phyloP scores from a whole-genome alignment of 53 echinoderm and acorn worm species.

The Luidia sarsii region DNA sequence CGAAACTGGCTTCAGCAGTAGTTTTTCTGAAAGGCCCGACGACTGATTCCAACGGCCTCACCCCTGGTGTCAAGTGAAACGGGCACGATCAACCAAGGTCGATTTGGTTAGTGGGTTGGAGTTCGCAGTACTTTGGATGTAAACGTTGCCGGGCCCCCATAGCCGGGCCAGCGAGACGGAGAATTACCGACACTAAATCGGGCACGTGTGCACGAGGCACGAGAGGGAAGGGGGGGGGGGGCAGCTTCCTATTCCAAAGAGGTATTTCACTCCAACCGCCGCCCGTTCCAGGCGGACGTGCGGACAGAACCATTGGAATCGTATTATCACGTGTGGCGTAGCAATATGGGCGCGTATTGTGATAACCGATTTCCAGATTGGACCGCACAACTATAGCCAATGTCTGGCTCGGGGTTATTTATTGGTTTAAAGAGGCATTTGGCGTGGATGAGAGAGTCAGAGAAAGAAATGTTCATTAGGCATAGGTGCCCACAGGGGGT shows the following conservation, averaged over 20 bases:
- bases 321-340: conserved; percentile 54
- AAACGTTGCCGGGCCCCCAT: conserved; percentile 26
- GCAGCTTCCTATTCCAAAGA: conserved; percentile 7
- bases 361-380: conserved; percentile 58
- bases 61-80: too few species aligned
- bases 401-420: background rate
- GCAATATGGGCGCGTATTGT: conserved; percentile 47
- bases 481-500: too few species aligned
- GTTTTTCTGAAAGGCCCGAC: too few species aligned
- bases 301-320: conserved; percentile 42
- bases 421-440: conserved; percentile 24
- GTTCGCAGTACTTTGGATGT: conserved; percentile 45
- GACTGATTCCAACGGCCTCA: too few species aligned
- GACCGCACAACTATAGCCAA: background rate
- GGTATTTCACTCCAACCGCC: conserved; percentile 23
- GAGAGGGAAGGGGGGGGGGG: too few species aligned
- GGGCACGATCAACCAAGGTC: conserved; percentile 32
- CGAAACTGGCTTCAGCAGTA: too few species aligned
- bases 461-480: background rate
- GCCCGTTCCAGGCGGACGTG: conserved; percentile 31
- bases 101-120: conserved; percentile 9
- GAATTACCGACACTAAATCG: conserved; percentile 35
- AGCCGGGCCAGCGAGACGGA: background rate
- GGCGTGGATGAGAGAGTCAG: background rate
- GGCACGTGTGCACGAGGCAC: conserved; percentile 18